Evolutionary conservation across 2,797 vertebrate genomes (phyloP).

Genomic region (Schizothorax lantsangensis): DNA sequence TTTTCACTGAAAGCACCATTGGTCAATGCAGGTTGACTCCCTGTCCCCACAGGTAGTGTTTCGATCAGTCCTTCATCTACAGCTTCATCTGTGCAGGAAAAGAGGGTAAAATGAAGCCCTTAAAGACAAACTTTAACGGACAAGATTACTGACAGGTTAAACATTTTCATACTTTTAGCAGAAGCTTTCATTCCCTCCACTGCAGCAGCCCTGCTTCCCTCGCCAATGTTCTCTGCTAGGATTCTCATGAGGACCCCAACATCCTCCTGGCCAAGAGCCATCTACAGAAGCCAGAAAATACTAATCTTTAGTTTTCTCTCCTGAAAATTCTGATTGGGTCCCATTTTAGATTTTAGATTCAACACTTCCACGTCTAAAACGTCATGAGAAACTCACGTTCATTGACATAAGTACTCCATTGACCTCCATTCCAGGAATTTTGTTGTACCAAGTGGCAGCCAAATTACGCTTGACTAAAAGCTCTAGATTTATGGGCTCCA

Average conservation of each 20-base stretch:
- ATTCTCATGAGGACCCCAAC: constrained; percentile 89
- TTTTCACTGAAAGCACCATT: constrained; percentile 71
- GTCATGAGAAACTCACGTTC: constrained; percentile 79
- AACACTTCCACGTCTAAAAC: not conserved
- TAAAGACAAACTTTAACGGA: not conserved
- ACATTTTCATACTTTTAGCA: constrained; percentile 15
- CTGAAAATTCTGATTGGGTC: not conserved
- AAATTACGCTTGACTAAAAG: constrained; percentile 88
- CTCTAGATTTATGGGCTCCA: constrained; percentile 91
- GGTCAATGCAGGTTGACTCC: not conserved
- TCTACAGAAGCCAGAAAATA: constrained; percentile 69
- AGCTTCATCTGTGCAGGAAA: constrained; percentile 64
- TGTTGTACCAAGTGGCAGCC: constrained; percentile 88
- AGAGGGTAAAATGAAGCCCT: not conserved
- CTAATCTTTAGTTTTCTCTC: not conserved
- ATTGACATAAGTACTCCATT: constrained; percentile 86
- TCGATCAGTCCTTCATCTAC: constrained; percentile 57
- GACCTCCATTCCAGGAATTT: constrained; percentile 85
- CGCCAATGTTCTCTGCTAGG: constrained; percentile 89
- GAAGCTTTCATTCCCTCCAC: constrained; percentile 73
- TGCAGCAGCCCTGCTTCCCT: constrained; percentile 73
- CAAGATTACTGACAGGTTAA: not conserved
- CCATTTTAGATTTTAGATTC: not conserved
- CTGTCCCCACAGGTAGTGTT: constrained; percentile 18
- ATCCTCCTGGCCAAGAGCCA: constrained; percentile 90